Evolutionary conservation across 2,888 invertebrate species (phyloP).

Genomic region (Pteria penguin): DNA sequence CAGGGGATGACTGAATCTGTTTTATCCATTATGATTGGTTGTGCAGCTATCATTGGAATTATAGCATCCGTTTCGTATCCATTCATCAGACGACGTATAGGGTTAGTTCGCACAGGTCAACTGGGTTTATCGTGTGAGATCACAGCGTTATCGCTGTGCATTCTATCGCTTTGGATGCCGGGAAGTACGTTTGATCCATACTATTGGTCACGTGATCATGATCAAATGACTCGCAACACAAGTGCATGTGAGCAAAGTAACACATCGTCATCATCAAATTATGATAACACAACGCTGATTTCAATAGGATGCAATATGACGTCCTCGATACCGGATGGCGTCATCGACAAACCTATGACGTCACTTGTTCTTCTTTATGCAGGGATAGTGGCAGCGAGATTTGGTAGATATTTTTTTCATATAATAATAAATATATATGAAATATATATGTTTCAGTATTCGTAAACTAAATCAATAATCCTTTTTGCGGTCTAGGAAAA

Average conservation of each 20-base stretch:
- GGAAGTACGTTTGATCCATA: constrained; percentile 81
- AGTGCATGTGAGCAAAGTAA: too few relatives aligned
- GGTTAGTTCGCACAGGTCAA: constrained; percentile 76
- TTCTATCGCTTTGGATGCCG: constrained; percentile 81
- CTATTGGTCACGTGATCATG: too few relatives aligned
- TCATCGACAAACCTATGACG: neutral
- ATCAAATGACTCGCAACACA: too few relatives aligned
- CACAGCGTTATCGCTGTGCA: constrained; percentile 78
- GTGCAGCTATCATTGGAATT: constrained; percentile 81
- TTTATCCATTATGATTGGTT: constrained; percentile 79
- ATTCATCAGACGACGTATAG: constrained; percentile 74
- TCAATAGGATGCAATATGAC: neutral
- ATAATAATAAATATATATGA: too few relatives aligned
- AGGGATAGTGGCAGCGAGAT: constrained; percentile 75
- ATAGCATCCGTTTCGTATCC: constrained; percentile 82
- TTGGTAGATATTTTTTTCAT: constrained; percentile 75
- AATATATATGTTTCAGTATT: too few relatives aligned
- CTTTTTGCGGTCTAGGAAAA: too few relatives aligned
- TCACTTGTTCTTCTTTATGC: constrained; percentile 66
- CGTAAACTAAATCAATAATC: neutral
- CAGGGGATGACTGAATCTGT: constrained; percentile 80
- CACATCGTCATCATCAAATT: too few relatives aligned
- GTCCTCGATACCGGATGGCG: neutral
- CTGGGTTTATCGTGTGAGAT: constrained; percentile 63
- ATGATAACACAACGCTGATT: constrained; percentile 3